A percentile compares a stretch with the other conserved stretches of the same genome.
phyloP scores from a whole-genome alignment of 2,888 invertebrate species.

The Sabellastarte sp. region DNA sequence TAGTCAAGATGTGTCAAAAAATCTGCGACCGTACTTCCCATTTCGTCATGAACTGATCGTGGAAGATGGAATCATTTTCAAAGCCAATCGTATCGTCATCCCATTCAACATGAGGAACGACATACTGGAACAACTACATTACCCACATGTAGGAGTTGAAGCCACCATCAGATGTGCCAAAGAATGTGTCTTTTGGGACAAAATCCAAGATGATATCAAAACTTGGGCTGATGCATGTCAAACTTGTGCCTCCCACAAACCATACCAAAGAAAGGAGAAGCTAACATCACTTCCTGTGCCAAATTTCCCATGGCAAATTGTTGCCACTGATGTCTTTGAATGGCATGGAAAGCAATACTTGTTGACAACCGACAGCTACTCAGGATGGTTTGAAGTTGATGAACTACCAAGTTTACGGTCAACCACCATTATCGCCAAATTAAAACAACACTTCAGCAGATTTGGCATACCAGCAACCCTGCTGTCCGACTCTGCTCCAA shows the following conservation, averaged over 20 bases:
- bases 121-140: conserved; percentile 1
- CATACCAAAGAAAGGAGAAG: conserved; percentile 3
- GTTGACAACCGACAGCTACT: conserved; percentile 24
- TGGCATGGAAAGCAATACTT: conserved; percentile 21
- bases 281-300: conserved; percentile 16
- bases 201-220: background rate
- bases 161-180: conserved; percentile 1
- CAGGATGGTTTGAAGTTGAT: conserved; percentile 24
- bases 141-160: conserved; percentile 8
- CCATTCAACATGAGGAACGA: conserved; percentile 12
- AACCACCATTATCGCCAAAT: conserved; percentile 15
- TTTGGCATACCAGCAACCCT: background rate
- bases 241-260: background rate
- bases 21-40: conserved; percentile 21
- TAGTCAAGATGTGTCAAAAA: conserved; percentile 9
- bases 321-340: conserved; percentile 28
- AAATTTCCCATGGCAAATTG: conserved; percentile 25
- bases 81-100: conserved; percentile 18
- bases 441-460: background rate
- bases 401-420: conserved; percentile 16
- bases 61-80: conserved; percentile 24
- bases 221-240: background rate
- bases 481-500: background rate
- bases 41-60: conserved; percentile 24
- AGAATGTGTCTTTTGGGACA: conserved; percentile 2